Evolutionary conservation across 2,113 vertebrate species (phyloP), one percentile per base, ranked within the genome.

Genomic region (Atherinomorus stipes): DNA sequence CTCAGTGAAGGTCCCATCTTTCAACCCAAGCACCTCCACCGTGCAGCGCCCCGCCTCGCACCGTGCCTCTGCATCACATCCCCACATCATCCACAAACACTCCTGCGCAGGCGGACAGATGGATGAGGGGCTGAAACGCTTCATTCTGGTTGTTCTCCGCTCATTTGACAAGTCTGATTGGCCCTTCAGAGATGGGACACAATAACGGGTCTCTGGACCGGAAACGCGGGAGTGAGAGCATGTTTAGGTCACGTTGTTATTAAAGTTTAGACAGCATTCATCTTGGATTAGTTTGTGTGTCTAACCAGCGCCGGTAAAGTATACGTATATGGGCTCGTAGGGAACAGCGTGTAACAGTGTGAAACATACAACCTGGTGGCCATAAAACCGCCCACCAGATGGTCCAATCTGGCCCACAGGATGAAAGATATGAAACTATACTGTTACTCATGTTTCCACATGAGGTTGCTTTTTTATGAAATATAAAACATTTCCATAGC

Each of bases 1-100:
- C 80, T 88, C 75, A 63, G 70, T 84, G 81, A 89, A 81, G 81
- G 71, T 73, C 64, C 83, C 89, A 88, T 88, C 74, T 69, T 86
- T 89, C 86, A 85, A 80, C 76, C 57, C 51, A 88, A 89, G 76
- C 75, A 88, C 85, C 78, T 82, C 68, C 81, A 81, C 60, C 40
- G 71, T 19, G 77, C 62, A 4, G 37, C 62, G 88, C 84, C 79
- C 83, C 74, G 74, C 79, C 22, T 45, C 80, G 80, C 75, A 52
- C 62, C 25, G 31, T n/a, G 53, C 67, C 64, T 49, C 74, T 63
- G 67, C 63, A 67, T 67, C 76, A 49, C 59, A 23, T 21, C 57
- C 37, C 57, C 75, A 34, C 74, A 68, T 83, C 80, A 75, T n/a
- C 53, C 57, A 10, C 64, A 64, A 74, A 61, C 80, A 38, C 63